These are phyloP conservation scores for Microtus oregoni DNA, from an alignment of 2,113 vertebrate genomes.

Conservation along the genomic window DNA sequence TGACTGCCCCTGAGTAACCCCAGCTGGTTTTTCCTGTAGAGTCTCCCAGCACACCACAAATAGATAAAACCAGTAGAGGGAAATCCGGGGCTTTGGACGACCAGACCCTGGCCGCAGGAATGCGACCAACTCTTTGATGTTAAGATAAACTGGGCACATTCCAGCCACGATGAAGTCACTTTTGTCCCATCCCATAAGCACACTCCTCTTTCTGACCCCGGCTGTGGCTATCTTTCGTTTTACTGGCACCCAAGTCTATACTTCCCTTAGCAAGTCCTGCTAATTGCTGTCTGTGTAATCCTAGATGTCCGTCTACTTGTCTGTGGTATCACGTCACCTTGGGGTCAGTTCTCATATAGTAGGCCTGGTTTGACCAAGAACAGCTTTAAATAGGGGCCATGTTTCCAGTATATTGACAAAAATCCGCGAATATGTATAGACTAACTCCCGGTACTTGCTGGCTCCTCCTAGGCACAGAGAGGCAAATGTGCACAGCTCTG, in stretches of 20 bases:
- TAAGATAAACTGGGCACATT: not conserved
- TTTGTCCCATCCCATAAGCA: not conserved
- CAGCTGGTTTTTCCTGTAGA: not conserved
- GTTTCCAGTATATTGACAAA: not conserved
- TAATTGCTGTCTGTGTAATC: not conserved
- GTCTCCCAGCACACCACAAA: not conserved
- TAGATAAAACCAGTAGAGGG: not conserved
- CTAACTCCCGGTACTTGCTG: not conserved
- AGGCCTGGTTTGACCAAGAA: not conserved
- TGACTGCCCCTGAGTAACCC: not conserved
- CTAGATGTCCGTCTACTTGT: not conserved
- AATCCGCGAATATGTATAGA: not conserved
- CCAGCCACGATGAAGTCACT: not conserved
- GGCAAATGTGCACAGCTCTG: not conserved
- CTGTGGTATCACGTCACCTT: not conserved
- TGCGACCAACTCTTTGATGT: not conserved
- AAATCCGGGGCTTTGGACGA: not conserved
- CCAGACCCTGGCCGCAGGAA: not conserved
- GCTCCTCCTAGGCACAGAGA: not conserved
- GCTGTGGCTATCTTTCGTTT: not conserved
- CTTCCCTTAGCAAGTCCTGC: not conserved
- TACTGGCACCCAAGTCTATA: not conserved
- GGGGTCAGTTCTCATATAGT: not conserved
- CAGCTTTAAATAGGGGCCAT: not conserved
- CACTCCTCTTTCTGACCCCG: not conserved